phyloP scores from a whole-genome alignment of 2,797 vertebrate genomes.

The Champsocephalus gunnari region DNA sequence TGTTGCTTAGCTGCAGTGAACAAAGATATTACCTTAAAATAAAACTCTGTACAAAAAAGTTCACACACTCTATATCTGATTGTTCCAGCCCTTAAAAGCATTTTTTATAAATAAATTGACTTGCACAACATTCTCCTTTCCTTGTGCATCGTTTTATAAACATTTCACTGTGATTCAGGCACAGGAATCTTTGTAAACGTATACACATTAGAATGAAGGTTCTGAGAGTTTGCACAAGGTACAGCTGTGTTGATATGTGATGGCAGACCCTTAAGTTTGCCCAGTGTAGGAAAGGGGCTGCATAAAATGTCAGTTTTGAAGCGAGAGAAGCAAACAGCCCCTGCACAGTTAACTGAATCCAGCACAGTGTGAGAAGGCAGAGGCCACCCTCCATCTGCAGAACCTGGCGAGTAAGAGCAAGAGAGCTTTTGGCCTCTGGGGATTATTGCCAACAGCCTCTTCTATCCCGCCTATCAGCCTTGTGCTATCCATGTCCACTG shows the following conservation, averaged over 20 bases:
- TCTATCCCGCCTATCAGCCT: conserved; percentile 34
- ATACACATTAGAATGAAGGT: conserved; percentile 12
- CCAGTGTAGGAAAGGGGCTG: conserved; percentile 26
- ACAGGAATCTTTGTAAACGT: conserved; percentile 12
- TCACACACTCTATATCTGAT: background rate
- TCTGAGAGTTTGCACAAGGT: conserved; percentile 5
- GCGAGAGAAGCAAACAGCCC: conserved; percentile 61
- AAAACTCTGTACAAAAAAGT: background rate
- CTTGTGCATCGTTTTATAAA: background rate
- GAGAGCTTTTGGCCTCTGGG: conserved; percentile 55
- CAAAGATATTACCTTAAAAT: background rate
- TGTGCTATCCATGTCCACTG: conserved; percentile 48
- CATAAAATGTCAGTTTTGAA: conserved; percentile 45
- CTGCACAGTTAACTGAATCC: conserved; percentile 64
- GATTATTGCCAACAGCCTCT: conserved; percentile 61
- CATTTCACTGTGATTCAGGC: conserved; percentile 2
- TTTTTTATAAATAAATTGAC: background rate
- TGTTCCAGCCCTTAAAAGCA: background rate
- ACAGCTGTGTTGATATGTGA: conserved; percentile 36
- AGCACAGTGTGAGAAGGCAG: conserved; percentile 57
- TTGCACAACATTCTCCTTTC: background rate
- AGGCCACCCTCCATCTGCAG: conserved; percentile 63
- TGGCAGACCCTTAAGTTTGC: conserved; percentile 14
- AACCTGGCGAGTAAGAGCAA: conserved; percentile 55
- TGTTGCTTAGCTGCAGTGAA: conserved; percentile 10